Evolutionary conservation across 2,888 invertebrate genomes (phyloP), one percentile per base, ranked within the genome.

Genomic region (Lumbricus terrestris): DNA sequence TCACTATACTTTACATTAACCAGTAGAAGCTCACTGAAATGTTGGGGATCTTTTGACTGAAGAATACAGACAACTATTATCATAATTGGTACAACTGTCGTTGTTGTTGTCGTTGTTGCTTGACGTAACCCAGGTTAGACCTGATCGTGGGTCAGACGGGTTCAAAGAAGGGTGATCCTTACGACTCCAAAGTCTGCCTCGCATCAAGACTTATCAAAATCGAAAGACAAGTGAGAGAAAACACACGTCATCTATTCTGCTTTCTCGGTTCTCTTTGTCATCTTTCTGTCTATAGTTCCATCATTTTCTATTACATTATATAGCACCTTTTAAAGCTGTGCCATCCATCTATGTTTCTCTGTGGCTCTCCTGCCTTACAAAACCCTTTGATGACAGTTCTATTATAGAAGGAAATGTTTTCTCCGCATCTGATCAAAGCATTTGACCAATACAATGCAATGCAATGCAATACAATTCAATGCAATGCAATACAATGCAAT

Each of bases 171-270:
- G 97, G 97, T 96, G 98, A 98, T 95, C 97, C 97, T 92, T 98
- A 98, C 95, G 97, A 98, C 94, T 98, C 98, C 92, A 98, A 98
- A 96, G 97, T 97, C 95, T 97, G 97, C 95, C 96, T 98, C 95
- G 98, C 98, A 94, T 97, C 98, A 94, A 96, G 98, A 95, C 97
- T 98, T 95, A 98, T 98, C 93, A 98, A 98, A 96, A 97, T 98
- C 94, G 98, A 98, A 96, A 96, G 98, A 96, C 97, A 97, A 96
- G 98, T 98, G n/a, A 82, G 83, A 1, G 85, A 2, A 34, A 37
- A n/a, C 69, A 16, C 16, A n/a, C 69, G 8, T n/a, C 69, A 69
- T 69, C n/a, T 5, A 29, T 69, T 69, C 69, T 0, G 69, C 11
- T n/a, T n/a, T n/a, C n/a, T 47, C 23, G 20, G 47, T 5, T 4